Evolutionary conservation across 2,797 vertebrate species (phyloP).

Genomic region (Urocyon cinereoargenteus): DNA sequence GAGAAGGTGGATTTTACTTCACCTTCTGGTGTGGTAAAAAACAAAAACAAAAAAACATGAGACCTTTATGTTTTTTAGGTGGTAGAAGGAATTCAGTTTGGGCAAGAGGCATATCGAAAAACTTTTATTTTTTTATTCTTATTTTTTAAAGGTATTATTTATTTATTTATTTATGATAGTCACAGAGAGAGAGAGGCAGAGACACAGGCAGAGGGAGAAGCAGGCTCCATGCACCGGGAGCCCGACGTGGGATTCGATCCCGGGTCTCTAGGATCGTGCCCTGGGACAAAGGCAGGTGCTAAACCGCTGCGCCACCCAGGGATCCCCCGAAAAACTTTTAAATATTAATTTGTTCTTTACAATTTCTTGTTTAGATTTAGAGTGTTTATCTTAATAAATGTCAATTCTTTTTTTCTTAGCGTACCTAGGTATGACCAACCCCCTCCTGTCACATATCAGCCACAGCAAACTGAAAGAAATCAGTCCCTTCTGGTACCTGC

Average conservation of each 20-base stretch:
- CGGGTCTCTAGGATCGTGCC: too few species aligned
- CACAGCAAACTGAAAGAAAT: constrained; percentile 93
- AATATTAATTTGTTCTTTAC: constrained; percentile 34
- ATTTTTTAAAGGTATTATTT: too few species aligned
- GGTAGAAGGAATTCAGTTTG: background rate
- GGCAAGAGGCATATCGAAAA: background rate
- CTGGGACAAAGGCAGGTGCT: too few species aligned
- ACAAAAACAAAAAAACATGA: background rate
- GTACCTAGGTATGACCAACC: constrained; percentile 98
- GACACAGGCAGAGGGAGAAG: too few species aligned
- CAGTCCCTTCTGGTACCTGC: constrained; percentile 96
- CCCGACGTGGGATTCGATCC: too few species aligned
- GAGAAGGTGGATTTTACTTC: constrained; percentile 51
- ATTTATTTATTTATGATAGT: too few species aligned
- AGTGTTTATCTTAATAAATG: constrained; percentile 41
- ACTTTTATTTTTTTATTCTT: too few species aligned
- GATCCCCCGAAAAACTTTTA: constrained; percentile 13
- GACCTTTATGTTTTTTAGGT: background rate
- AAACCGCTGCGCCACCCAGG: too few species aligned
- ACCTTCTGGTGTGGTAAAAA: background rate
- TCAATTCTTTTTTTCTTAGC: constrained; percentile 85
- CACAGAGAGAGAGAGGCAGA: too few species aligned
- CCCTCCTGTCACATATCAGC: constrained; percentile 95
- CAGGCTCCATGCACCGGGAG: too few species aligned
- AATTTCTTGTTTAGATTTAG: constrained; percentile 53